Evolutionary conservation across 2,113 vertebrate genomes (phyloP).

Genomic region (Oreotrochilus melanogaster): DNA sequence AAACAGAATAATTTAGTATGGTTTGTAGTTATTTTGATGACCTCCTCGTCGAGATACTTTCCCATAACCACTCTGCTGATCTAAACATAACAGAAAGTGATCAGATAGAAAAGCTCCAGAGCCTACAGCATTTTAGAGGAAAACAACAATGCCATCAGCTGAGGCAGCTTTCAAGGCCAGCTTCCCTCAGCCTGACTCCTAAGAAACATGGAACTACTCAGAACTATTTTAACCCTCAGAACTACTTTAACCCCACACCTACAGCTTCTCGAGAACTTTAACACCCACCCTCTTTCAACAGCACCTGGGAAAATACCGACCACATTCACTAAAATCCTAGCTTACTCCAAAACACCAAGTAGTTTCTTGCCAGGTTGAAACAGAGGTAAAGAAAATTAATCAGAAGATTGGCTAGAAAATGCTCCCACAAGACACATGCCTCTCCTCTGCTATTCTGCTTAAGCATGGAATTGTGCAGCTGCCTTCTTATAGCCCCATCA

Average conservation of each 20-base stretch:
- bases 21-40: constrained; percentile 99
- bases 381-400: neutral
- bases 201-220: neutral
- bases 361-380: neutral
- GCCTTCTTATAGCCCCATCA: neutral
- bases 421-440: neutral
- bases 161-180: neutral
- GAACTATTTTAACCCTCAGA: neutral
- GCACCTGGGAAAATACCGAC: neutral
- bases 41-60: constrained; percentile 96
- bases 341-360: neutral
- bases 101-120: constrained; percentile 6
- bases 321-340: neutral
- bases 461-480: neutral
- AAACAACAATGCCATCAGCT: neutral
- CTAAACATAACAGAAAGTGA: constrained; percentile 72
- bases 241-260: neutral
- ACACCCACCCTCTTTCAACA: neutral
- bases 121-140: neutral
- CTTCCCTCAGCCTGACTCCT: neutral
- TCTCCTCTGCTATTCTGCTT: rapidly evolving
- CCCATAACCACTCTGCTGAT: constrained; percentile 97
- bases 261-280: neutral
- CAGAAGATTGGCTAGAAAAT: neutral
- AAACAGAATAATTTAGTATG: constrained; percentile 93